phyloP scores from a whole-genome alignment of 2,797 vertebrate genomes.

The Anableps anableps region DNA sequence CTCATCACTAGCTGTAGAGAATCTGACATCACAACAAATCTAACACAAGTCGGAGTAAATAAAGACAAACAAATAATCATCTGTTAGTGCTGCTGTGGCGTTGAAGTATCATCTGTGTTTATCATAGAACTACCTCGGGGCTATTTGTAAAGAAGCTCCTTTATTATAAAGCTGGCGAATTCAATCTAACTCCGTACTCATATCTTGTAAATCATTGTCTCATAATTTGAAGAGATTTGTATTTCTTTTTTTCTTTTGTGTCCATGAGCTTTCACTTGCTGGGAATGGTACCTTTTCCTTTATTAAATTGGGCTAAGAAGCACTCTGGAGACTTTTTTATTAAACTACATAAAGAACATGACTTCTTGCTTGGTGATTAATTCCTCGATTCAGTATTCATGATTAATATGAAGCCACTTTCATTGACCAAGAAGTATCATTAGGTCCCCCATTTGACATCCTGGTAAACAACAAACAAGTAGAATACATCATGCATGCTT shows the following conservation, averaged over 20 bases:
- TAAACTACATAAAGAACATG: conserved; percentile 36
- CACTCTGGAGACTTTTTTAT: conserved; percentile 49
- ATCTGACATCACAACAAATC: conserved; percentile 32
- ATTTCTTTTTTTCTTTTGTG: conserved; percentile 12
- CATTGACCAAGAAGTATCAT: conserved; percentile 50
- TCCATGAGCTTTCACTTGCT: conserved; percentile 29
- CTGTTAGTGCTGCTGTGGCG: background rate
- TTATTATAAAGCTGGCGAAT: conserved; percentile 32
- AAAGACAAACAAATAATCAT: conserved; percentile 4
- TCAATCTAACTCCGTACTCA: conserved; percentile 31
- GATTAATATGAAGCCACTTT: conserved; percentile 48
- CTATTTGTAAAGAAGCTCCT: conserved; percentile 29
- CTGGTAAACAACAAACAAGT: background rate
- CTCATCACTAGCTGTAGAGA: conserved; percentile 32
- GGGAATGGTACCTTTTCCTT: conserved; percentile 23
- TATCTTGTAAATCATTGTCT: conserved; percentile 48
- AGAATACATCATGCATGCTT: conserved; percentile 2
- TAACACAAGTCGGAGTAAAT: conserved; percentile 29
- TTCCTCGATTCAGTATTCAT: conserved; percentile 51
- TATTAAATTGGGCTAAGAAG: conserved; percentile 51
- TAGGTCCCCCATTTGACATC: conserved; percentile 23
- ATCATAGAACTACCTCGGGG: conserved; percentile 2
- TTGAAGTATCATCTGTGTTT: conserved; percentile 23
- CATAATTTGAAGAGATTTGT: conserved; percentile 41
- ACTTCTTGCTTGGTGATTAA: conserved; percentile 45